Evolutionary conservation across 2,797 vertebrate species (phyloP).

Genomic region (Pangasius mekongensis): DNA sequence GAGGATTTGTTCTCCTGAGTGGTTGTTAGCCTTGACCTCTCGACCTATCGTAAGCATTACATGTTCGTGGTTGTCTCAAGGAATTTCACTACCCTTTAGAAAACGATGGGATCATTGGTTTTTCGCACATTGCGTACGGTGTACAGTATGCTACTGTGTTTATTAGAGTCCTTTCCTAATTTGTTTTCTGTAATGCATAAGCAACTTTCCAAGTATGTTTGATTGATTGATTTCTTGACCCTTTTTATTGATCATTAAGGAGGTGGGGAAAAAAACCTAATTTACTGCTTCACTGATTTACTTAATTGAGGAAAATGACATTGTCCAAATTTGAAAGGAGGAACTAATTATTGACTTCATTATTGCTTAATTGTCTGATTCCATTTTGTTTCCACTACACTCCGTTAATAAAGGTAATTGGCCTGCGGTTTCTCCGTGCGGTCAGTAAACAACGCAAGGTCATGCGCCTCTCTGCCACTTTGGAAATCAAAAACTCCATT

Average conservation of each 20-base stretch:
- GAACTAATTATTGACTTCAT: conserved; percentile 83
- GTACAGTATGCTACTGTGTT: background rate
- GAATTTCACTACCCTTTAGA: background rate
- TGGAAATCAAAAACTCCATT: conserved; percentile 75
- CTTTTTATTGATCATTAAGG: conserved; percentile 77
- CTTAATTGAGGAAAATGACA: conserved; percentile 82
- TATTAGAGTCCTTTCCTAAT: conserved; percentile 34
- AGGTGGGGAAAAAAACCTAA: conserved; percentile 71
- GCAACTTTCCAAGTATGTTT: conserved; percentile 63
- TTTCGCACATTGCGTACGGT: background rate
- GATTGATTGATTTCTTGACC: conserved; percentile 78
- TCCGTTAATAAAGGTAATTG: conserved; percentile 81
- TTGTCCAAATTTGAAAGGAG: conserved; percentile 83
- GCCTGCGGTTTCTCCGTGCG: conserved; percentile 68
- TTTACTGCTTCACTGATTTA: conserved; percentile 80
- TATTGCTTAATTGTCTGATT: conserved; percentile 79
- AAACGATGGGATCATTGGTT: background rate
- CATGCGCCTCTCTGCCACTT: conserved; percentile 69
- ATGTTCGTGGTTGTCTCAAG: background rate
- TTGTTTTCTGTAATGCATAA: conserved; percentile 69
- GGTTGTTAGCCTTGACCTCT: conserved; percentile 6
- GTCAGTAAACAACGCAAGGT: conserved; percentile 73
- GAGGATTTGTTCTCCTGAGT: background rate
- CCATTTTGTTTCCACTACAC: conserved; percentile 78
- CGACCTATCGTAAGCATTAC: background rate